phyloP scores from a whole-genome alignment of 2,888 invertebrate genomes.

The Zygothrica quintamaculata region DNA sequence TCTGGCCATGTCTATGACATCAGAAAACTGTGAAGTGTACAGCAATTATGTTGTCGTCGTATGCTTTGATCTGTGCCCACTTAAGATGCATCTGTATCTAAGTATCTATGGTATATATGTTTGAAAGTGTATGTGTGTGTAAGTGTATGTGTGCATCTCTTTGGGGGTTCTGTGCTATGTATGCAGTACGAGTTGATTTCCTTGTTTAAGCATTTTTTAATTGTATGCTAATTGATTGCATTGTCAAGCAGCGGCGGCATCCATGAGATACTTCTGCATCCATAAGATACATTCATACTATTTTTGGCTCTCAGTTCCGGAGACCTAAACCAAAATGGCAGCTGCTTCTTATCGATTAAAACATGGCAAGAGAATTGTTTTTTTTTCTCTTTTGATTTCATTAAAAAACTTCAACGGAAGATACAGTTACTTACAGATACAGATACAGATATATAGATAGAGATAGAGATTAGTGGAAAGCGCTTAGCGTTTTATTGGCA shows the following conservation, averaged over 20 bases:
- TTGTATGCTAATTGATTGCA: slow-evolving; percentile 80
- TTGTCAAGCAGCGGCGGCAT: no score
- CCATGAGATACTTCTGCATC: slow-evolving; percentile 6
- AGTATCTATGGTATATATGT: no score
- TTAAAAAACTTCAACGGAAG: slow-evolving; percentile 9
- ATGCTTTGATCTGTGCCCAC: slow-evolving; percentile 79
- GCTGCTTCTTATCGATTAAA: slow-evolving; percentile 26
- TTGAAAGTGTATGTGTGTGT: slow-evolving; percentile 18
- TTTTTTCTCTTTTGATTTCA: not conserved
- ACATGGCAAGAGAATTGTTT: slow-evolving; percentile 32
- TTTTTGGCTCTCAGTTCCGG: slow-evolving; percentile 49
- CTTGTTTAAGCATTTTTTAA: slow-evolving; percentile 74
- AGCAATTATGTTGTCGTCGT: slow-evolving; percentile 80
- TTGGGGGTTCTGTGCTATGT: no score
- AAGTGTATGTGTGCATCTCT: slow-evolving; percentile 16
- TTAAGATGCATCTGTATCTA: slow-evolving; percentile 43
- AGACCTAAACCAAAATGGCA: no score
- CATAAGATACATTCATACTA: slow-evolving; percentile 41
- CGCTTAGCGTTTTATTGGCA: slow-evolving; percentile 76
- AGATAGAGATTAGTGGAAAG: slow-evolving; percentile 57
- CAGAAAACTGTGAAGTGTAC: slow-evolving; percentile 81
- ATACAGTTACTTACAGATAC: slow-evolving; percentile 10
- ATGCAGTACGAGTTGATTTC: slow-evolving; percentile 73
- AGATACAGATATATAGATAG: not conserved
- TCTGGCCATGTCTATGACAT: slow-evolving; percentile 54